Conservation (phyloP, 1,140 invertebrate genomes). For the Drosophila arizonae region DNA sequence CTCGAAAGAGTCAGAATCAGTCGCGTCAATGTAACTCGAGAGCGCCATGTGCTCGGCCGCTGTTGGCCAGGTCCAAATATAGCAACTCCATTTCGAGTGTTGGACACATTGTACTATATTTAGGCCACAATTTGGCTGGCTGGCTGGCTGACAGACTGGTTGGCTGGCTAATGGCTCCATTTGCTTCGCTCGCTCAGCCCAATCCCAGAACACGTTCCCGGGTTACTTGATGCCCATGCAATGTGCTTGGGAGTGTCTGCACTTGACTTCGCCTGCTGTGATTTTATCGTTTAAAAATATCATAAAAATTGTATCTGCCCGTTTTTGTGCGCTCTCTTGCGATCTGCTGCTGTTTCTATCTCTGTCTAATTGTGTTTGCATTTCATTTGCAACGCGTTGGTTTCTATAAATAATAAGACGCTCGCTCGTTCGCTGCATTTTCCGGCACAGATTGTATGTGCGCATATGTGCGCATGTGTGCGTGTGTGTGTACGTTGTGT, state of each 20-base stretch:
- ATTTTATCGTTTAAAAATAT: slow-evolving; percentile 73
- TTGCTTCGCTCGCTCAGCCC: slow-evolving; percentile 8
- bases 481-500: slow-evolving; percentile 2
- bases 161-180: slow-evolving; percentile 48
- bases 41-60: slow-evolving; percentile 33
- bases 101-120: slow-evolving; percentile 46
- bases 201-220: slow-evolving; percentile 7
- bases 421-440: slow-evolving; percentile 26
- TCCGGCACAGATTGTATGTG: slow-evolving; percentile 31
- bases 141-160: slow-evolving; percentile 5
- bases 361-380: slow-evolving; percentile 12
- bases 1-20: neutral
- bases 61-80: slow-evolving; percentile 36
- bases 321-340: slow-evolving; percentile 18
- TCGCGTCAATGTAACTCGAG: slow-evolving; percentile 32
- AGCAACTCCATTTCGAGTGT: slow-evolving; percentile 50
- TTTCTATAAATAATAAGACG: slow-evolving; percentile 38
- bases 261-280: slow-evolving; percentile 66
- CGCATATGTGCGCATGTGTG: neutral
- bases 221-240: slow-evolving; percentile 72
- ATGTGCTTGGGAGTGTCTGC: slow-evolving; percentile 44
- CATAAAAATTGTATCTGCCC: slow-evolving; percentile 44
- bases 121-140: slow-evolving; percentile 45
- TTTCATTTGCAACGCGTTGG: slow-evolving; percentile 42
- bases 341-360: slow-evolving; percentile 8